phyloP scores from a whole-genome alignment of 2,113 vertebrate species.

The Alligator mississippiensis region DNA sequence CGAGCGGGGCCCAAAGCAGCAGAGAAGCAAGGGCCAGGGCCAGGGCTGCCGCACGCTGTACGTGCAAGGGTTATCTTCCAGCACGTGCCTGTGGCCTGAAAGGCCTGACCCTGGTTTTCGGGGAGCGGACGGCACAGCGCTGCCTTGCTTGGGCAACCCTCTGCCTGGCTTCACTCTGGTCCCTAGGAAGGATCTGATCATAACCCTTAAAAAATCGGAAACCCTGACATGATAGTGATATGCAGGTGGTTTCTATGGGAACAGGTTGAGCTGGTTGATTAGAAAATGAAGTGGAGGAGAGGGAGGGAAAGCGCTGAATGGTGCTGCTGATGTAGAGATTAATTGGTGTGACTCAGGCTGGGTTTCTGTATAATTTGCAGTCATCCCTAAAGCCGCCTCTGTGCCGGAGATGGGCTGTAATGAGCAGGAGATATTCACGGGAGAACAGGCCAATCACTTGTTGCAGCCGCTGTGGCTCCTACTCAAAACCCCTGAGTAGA shows the following conservation, averaged over 20 bases:
- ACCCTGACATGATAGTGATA: neutral
- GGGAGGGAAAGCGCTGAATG: constrained; percentile 31
- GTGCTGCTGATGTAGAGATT: constrained; percentile 48
- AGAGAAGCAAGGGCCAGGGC: neutral
- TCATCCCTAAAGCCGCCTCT: constrained; percentile 19
- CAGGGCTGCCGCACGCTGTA: neutral
- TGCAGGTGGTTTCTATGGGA: constrained; percentile 70
- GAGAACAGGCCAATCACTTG: neutral
- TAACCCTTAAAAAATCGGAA: neutral
- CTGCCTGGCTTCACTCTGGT: neutral
- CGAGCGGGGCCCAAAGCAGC: too few relatives aligned
- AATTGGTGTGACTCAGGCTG: constrained; percentile 68
- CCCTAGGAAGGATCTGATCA: neutral
- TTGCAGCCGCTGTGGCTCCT: accelerated
- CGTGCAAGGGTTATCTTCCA: too few relatives aligned
- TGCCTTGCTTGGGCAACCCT: neutral
- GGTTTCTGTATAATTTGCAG: constrained; percentile 48
- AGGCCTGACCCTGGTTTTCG: neutral
- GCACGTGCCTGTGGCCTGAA: too few relatives aligned
- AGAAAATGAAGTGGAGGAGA: constrained; percentile 29
- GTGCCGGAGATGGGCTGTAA: neutral
- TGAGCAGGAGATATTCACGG: constrained; percentile 8
- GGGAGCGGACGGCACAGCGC: neutral
- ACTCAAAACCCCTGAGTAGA: neutral
- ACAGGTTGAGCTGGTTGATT: constrained; percentile 52